phyloP scores from a whole-genome alignment of 2,797 vertebrate genomes.

The Delichon dasypus region DNA sequence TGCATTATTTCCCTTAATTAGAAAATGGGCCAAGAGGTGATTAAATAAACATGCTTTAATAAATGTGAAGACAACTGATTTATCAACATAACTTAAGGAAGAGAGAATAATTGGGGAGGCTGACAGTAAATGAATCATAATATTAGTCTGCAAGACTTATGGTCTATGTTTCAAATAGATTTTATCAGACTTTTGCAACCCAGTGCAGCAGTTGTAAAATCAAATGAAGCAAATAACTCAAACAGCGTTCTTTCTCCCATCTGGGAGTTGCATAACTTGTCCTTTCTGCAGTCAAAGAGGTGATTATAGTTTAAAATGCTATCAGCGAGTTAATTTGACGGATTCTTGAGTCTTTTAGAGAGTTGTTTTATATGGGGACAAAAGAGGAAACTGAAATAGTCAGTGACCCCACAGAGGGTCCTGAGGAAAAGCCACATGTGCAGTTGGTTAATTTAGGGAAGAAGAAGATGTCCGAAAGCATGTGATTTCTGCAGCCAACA shows the following conservation, averaged over 20 bases:
- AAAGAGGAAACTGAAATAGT: neutral
- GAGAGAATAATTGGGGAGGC: neutral
- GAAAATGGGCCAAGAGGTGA: constrained; percentile 43
- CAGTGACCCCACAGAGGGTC: neutral
- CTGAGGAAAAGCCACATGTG: neutral
- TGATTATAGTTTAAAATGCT: neutral
- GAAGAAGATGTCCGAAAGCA: neutral
- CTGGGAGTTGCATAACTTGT: neutral
- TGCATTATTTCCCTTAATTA: constrained; percentile 45
- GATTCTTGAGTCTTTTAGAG: neutral
- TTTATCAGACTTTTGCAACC: constrained; percentile 1
- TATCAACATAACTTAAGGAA: constrained; percentile 41
- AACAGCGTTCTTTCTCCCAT: neutral
- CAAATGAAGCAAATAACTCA: neutral
- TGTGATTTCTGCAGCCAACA: neutral
- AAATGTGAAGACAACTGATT: constrained; percentile 35
- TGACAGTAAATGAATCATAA: neutral
- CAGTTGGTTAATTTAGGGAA: neutral
- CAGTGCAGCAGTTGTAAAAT: neutral
- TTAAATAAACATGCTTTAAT: constrained; percentile 35
- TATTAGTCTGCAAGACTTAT: neutral
- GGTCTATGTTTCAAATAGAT: neutral
- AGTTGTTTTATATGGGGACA: neutral
- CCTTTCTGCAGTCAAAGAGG: neutral
- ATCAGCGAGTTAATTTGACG: neutral